Conservation (phyloP, 2,797 vertebrate genomes). For the Agapornis canus region DNA sequence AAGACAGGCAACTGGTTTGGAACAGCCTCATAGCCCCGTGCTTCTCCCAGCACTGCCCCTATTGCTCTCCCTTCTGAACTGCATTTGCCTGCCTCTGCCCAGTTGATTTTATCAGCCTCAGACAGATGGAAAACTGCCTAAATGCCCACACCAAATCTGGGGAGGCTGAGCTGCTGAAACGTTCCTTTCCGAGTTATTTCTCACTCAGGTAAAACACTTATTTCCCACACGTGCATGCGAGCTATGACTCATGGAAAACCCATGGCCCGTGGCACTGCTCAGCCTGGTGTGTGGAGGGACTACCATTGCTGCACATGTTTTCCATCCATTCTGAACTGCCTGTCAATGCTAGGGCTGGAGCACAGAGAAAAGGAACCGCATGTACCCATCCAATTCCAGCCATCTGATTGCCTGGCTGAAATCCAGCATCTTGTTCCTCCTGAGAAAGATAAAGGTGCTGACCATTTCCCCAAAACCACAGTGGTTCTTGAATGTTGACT, state of each 20-base stretch:
- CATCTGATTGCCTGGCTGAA: background rate
- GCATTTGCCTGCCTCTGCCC: background rate
- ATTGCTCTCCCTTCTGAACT: background rate
- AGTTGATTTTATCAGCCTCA: background rate
- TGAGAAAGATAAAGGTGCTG: background rate
- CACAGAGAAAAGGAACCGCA: background rate
- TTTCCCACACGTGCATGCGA: background rate
- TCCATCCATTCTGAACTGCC: background rate
- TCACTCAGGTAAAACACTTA: background rate
- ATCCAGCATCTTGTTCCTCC: background rate
- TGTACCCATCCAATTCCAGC: background rate
- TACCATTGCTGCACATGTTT: background rate
- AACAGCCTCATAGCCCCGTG: fast-evolving
- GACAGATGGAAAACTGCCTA: background rate
- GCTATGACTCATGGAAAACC: background rate
- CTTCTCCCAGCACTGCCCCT: background rate
- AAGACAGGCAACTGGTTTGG: background rate
- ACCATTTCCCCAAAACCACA: background rate
- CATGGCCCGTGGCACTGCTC: background rate
- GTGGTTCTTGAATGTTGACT: background rate
- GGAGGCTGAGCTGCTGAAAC: background rate
- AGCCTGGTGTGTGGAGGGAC: background rate
- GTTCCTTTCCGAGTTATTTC: background rate
- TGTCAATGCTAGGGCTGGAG: background rate
- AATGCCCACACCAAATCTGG: background rate